A percentile compares a stretch with the other conserved stretches of the same genome.
Conservation (phyloP, 2,888 invertebrate species). For the Agrilus cyanescens region DNA sequence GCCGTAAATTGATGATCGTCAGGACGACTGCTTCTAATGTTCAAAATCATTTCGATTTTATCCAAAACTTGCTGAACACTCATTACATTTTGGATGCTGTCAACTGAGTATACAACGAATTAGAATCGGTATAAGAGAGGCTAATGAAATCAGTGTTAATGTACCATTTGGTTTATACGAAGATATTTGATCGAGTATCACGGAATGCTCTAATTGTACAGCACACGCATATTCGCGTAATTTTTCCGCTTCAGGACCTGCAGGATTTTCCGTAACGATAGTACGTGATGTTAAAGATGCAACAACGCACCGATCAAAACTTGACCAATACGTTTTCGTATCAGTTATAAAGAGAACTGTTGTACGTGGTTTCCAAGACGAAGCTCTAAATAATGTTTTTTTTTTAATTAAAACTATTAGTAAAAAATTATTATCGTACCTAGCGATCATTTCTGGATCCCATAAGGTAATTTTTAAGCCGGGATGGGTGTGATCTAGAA, state of each 20-base stretch:
- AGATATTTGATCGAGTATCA: conserved; percentile 26
- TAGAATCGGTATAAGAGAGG: no score
- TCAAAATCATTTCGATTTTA: conserved; percentile 26
- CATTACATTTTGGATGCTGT: conserved; percentile 45
- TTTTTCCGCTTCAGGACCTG: conserved; percentile 47
- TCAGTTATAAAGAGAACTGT: conserved; percentile 65
- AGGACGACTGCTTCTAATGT: conserved; percentile 32
- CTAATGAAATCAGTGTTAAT: conserved; percentile 13
- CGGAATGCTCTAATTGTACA: conserved; percentile 29
- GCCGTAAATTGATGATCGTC: conserved; percentile 53
- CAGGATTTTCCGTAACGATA: conserved; percentile 63
- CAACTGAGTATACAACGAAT: conserved; percentile 31
- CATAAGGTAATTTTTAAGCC: conserved; percentile 53
- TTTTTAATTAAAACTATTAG: no score
- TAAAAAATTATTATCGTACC: conserved; percentile 32
- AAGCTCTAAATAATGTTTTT: conserved; percentile 36
- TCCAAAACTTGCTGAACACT: conserved; percentile 45
- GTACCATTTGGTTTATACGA: conserved; percentile 34
- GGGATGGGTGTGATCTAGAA: conserved; percentile 51
- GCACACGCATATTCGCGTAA: conserved; percentile 41
- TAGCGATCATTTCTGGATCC: conserved; percentile 57
- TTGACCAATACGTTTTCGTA: conserved; percentile 49
- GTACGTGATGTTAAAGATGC: conserved; percentile 41
- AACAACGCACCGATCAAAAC: conserved; percentile 39
- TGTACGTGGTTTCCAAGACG: conserved; percentile 52